These are phyloP conservation scores for Lepilemur ruficaudatus DNA, from an alignment of 2,797 vertebrate genomes.

Conservation along the genomic window DNA sequence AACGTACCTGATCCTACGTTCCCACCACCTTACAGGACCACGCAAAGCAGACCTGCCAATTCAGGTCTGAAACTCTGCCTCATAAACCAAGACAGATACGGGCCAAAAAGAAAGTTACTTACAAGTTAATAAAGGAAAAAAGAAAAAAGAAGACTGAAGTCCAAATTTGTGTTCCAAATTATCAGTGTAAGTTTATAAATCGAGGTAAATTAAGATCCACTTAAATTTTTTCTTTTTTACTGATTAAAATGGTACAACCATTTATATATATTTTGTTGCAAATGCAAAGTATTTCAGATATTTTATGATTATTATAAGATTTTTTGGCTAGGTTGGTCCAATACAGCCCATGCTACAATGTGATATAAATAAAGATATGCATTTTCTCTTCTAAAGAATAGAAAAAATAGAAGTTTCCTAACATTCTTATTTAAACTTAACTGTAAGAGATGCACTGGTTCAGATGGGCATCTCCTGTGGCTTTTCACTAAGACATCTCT, in stretches of 20 bases:
- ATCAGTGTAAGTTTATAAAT: background rate
- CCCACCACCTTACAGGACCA: background rate
- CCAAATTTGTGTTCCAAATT: background rate
- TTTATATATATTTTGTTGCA: background rate
- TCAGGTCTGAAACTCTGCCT: background rate
- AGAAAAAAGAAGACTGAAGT: background rate
- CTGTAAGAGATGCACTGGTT: background rate
- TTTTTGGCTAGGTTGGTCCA: background rate
- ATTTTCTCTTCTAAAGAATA: background rate
- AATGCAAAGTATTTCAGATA: background rate
- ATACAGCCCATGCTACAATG: background rate
- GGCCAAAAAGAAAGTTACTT: background rate
- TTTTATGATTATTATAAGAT: background rate
- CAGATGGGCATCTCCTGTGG: background rate
- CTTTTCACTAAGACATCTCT: background rate
- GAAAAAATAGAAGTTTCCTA: background rate
- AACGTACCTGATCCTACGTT: background rate
- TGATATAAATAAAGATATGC: background rate
- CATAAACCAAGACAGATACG: background rate
- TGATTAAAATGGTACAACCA: background rate
- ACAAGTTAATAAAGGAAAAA: background rate
- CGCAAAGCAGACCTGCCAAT: background rate
- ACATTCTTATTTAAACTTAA: background rate
- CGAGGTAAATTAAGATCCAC: constrained; percentile 8
- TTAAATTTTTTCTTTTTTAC: background rate